These are phyloP conservation scores for Schizopygopsis pylzovi DNA, from an alignment of 2,797 vertebrate species.

Conservation along the genomic window DNA sequence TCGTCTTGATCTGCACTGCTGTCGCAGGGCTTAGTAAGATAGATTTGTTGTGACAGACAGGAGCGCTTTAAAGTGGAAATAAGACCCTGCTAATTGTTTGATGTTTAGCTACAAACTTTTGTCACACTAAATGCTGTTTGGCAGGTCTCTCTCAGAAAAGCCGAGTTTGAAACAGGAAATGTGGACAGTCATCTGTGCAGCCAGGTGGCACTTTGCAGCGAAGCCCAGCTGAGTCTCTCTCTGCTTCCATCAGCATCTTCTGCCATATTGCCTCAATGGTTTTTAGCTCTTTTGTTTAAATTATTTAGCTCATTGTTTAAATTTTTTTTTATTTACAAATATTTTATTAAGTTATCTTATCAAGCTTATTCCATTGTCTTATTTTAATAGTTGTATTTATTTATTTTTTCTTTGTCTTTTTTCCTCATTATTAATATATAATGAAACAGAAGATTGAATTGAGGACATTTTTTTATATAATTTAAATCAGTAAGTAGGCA, in stretches of 20 bases:
- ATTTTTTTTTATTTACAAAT: neutral
- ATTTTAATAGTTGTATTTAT: neutral
- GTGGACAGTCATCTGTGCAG: slow-evolving; percentile 42
- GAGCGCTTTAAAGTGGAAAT: slow-evolving; percentile 46
- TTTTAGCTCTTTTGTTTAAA: neutral
- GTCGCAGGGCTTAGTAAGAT: slow-evolving; percentile 10
- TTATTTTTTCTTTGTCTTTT: neutral
- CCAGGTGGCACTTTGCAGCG: slow-evolving; percentile 39
- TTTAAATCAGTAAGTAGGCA: neutral
- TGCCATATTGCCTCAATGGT: neutral
- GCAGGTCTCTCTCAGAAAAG: slow-evolving; percentile 42
- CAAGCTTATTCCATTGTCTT: neutral
- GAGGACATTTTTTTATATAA: neutral
- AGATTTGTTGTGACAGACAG: slow-evolving; percentile 22
- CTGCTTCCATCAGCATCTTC: slow-evolving; percentile 6
- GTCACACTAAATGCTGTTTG: slow-evolving; percentile 44
- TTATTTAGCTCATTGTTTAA: neutral
- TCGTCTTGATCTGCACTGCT: slow-evolving; percentile 11
- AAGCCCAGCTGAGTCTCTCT: neutral
- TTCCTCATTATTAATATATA: neutral
- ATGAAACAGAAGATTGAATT: neutral
- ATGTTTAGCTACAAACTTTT: slow-evolving; percentile 39
- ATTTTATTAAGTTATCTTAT: neutral
- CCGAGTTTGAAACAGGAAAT: slow-evolving; percentile 15
- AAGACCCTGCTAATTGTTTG: slow-evolving; percentile 39